A percentile compares a stretch with the other conserved stretches of the same genome.
Evolutionary conservation across 2,797 vertebrate species (phyloP).

Genomic region (Sebastes variabilis): DNA sequence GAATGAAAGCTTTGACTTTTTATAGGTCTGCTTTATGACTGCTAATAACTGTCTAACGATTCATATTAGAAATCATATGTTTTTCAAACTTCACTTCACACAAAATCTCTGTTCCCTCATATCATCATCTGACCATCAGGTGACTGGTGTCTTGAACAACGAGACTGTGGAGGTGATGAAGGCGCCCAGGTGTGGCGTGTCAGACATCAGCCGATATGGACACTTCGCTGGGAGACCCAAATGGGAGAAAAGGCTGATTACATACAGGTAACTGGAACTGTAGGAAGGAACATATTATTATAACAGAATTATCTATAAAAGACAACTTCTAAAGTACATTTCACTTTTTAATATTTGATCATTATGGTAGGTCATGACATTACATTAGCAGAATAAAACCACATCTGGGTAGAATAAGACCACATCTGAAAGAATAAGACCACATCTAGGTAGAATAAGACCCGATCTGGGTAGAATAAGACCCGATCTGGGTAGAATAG

Average conservation of each 20-base stretch:
- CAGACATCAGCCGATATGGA: conserved; percentile 74
- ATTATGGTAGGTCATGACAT: too few relatives aligned
- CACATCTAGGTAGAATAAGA: too few relatives aligned
- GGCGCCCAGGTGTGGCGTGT: conserved; percentile 84
- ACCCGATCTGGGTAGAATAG: too few relatives aligned
- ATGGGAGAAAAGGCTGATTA: conserved; percentile 80
- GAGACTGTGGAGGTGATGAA: conserved; percentile 73
- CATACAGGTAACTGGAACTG: conserved; percentile 81
- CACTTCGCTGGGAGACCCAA: conserved; percentile 53
- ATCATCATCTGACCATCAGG: conserved; percentile 17
- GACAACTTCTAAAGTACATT: too few relatives aligned
- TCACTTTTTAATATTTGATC: too few relatives aligned
- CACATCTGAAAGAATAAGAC: too few relatives aligned
- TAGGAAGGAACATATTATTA: too few relatives aligned
- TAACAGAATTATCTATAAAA: too few relatives aligned
- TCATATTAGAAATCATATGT: neutral
- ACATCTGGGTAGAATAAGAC: too few relatives aligned
- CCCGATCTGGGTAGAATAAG: too few relatives aligned
- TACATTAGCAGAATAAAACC: too few relatives aligned
- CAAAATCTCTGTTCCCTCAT: neutral
- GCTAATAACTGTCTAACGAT: neutral
- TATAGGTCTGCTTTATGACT: neutral
- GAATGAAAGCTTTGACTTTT: neutral
- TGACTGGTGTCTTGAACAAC: conserved; percentile 80
- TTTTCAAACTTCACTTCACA: neutral